Base-by-base conservation (phyloP, 2,888 invertebrate species). In the Drosophila pseudotakahashii region DNA sequence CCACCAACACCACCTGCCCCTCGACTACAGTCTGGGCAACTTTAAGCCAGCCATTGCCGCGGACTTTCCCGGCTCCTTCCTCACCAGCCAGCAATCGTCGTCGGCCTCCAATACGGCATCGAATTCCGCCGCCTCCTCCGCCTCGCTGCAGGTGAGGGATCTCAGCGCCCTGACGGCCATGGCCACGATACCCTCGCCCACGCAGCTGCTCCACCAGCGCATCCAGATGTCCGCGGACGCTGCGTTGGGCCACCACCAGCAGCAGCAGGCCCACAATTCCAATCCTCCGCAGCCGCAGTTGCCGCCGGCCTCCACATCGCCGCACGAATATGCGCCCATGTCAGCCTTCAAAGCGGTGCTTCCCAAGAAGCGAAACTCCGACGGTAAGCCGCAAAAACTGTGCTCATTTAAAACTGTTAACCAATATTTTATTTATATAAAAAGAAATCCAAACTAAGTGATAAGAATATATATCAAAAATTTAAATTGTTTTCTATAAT, bases 261-360 rank as follows among this genome's bases (percentile, higher is more conserved):
- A 72, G 2, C 78, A 80, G n/a, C 77, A 57, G 2, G 50, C 66
- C 9, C 64, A 73, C 41, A 67, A 66, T 4, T 26, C 30, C 44
- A 13, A 45, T 10, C 59, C 63, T 10, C 78, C 78, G 39, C 77
- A 82, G 50, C 83, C 79, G 16, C 86, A 85, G 54, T 68, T 87
- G 75, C 84, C 87, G 73, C 61, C 89, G 81, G 77, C 76, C 55
- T 53, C 89, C 2, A 73, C 84, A 19, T 77, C 88, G 41, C 79
- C 88, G 3, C 85, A 88, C 36, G 89, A 90, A 11, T 80, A 86
- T 51, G 91, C 90, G 55, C 91, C 91, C 52, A 88, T 92, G 69
- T 92, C 92, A 68, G 92, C 92, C 54, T 92, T 92, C 69, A 92
- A 91, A 72, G 92, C 92, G n/a, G 92, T 92, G 55, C 77, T 91